Conservation (phyloP, 2,888 invertebrate genomes). For the Pyrrhosoma nymphula region DNA sequence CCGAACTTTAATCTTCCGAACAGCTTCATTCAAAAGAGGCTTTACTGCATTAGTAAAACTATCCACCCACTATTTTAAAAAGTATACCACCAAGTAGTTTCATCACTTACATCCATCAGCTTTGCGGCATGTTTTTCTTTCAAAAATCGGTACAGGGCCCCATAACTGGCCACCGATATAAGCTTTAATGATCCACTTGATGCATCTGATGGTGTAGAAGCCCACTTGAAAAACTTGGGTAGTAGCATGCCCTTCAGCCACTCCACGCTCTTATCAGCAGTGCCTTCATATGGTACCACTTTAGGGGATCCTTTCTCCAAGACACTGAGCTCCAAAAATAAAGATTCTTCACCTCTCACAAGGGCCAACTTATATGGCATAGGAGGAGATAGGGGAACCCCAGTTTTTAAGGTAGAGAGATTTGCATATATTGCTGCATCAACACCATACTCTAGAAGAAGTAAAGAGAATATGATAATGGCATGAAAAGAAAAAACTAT, state of each 20-base stretch:
- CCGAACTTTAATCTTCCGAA: no score
- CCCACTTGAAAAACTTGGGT: constrained; percentile 84
- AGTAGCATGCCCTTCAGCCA: constrained; percentile 83
- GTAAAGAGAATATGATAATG: background rate
- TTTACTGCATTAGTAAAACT: no score
- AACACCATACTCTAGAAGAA: background rate
- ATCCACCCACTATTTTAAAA: no score
- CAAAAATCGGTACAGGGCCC: constrained; percentile 84
- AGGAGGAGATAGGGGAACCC: constrained; percentile 69
- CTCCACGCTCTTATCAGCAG: constrained; percentile 72
- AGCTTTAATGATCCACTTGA: constrained; percentile 82
- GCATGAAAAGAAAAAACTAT: no score
- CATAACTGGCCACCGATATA: constrained; percentile 85
- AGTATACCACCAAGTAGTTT: no score
- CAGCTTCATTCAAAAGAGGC: no score
- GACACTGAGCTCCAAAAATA: constrained; percentile 70
- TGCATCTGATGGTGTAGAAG: constrained; percentile 72
- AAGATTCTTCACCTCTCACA: constrained; percentile 71
- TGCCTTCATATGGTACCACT: constrained; percentile 68
- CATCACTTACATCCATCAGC: constrained; percentile 83
- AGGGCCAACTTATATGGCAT: constrained; percentile 79
- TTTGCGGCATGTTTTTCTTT: constrained; percentile 89
- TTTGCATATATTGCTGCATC: constrained; percentile 73
- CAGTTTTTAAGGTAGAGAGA: constrained; percentile 70
- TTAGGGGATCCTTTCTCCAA: constrained; percentile 73